Evolutionary conservation across 2,113 vertebrate species (phyloP).

Genomic region (Eonycteris spelaea): DNA sequence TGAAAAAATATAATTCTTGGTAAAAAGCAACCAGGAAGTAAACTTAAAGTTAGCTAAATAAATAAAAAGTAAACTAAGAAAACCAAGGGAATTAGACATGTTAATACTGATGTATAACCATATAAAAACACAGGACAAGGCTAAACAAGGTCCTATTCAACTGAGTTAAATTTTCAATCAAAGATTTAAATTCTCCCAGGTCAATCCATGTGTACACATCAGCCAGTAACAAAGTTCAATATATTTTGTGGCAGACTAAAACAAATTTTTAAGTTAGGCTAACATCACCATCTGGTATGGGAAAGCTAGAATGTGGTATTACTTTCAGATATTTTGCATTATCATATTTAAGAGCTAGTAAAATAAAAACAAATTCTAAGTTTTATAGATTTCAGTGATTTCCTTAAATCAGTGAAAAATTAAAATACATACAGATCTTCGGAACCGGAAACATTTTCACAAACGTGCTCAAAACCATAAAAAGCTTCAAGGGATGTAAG

Average conservation of each 20-base stretch:
- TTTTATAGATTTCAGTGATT: background rate
- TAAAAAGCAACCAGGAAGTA: background rate
- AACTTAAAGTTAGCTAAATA: background rate
- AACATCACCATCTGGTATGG: background rate
- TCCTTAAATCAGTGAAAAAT: background rate
- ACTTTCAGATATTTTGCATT: background rate
- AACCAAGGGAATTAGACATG: background rate
- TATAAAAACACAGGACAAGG: background rate
- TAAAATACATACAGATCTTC: background rate
- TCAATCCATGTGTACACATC: background rate
- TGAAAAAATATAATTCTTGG: background rate
- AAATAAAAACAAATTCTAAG: background rate
- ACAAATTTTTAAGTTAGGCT: background rate
- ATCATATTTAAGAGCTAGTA: background rate
- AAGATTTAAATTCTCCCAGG: background rate
- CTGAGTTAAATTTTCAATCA: background rate
- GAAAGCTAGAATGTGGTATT: background rate
- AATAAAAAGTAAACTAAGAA: background rate
- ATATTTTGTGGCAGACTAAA: background rate
- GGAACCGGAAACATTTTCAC: background rate
- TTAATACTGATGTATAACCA: background rate
- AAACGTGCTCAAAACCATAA: background rate
- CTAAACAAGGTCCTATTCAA: background rate
- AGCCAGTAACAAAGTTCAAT: slow-evolving; percentile 17
- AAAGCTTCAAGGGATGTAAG: background rate